Evolutionary conservation across 2,888 invertebrate genomes (phyloP), one percentile per base, ranked within the genome.

Genomic region (Eumacrocentrus americanus): DNA sequence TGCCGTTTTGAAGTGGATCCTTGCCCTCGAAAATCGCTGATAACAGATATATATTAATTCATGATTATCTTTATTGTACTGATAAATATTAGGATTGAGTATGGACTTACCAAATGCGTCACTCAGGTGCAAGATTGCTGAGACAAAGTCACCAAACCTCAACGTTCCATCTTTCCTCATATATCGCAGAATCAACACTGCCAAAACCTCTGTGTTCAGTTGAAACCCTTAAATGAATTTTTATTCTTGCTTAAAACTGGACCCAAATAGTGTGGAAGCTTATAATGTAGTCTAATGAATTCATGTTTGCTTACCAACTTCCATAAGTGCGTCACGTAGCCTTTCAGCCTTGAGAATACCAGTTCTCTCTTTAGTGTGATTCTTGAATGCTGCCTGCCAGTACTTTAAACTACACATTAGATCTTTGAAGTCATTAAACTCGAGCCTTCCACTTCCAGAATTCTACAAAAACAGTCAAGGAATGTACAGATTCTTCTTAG

Each of bases 101-200:
- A 14, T 50, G 29, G 22, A 82, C 87, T 87, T 84, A 92, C 94
- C 90, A 79, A 95, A 95, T 14, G 94, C 92, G 53, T 94, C 89
- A 67, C 92, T 93, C 62, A 95, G 84, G 77, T 94, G 94, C 72
- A 95, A 84, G 71, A 95, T 91, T 42, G 94, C 91, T 0, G 92
- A 92, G 1, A 95, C 94, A 77, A 95, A 95, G 80, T 95, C 95
- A 7, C 95, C 95, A 74, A 95, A 92, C 68, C 95, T 84, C 44
- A 95, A 84, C 58, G 94, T 95, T 37, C 95, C 95, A 78, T 95
- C 95, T 79, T 95, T 95, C 66, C 95, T 86, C 91, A 95, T 95
- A 72, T 94, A 95, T 64, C 94, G 85, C 65, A 95, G 84, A 62
- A 94, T 89, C 6, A 95, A 84, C 50, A 92, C 87, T 5, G 91